Conservation (phyloP, 2,797 vertebrate genomes). For the Myiotriccus ornatus region DNA sequence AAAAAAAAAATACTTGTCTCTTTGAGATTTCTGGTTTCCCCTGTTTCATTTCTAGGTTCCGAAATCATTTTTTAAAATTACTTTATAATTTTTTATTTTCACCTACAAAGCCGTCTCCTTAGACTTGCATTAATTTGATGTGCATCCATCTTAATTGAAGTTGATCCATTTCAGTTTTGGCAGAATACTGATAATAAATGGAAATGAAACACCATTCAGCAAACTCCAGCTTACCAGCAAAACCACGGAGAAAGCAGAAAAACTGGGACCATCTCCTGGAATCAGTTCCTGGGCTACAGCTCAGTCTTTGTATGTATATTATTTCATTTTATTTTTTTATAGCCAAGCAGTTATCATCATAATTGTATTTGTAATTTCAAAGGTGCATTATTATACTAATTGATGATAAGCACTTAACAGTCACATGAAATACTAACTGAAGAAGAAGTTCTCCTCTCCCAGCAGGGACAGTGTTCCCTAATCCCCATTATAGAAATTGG, state of each 20-base stretch:
- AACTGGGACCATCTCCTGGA: background rate
- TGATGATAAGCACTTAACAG: background rate
- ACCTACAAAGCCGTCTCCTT: background rate
- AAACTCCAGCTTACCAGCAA: background rate
- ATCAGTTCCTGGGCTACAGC: background rate
- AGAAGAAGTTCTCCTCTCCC: conserved; percentile 22
- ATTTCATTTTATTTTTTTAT: background rate
- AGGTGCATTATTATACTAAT: conserved; percentile 13
- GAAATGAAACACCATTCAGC: background rate
- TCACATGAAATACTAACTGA: conserved; percentile 39
- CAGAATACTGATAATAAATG: background rate
- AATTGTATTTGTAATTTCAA: conserved; percentile 40
- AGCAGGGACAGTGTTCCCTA: conserved; percentile 21
- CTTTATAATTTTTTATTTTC: background rate
- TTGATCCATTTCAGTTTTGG: background rate
- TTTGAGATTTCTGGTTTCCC: background rate
- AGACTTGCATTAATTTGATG: background rate
- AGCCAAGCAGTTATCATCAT: background rate
- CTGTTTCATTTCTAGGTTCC: background rate
- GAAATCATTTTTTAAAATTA: background rate
- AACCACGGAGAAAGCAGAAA: background rate
- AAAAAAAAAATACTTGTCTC: background rate
- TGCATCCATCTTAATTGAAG: conserved; percentile 13
- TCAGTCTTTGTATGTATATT: background rate
- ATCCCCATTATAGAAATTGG: conserved; percentile 40